Evolutionary conservation across 2,113 vertebrate species (phyloP).

Genomic region (Labeo rohita): DNA sequence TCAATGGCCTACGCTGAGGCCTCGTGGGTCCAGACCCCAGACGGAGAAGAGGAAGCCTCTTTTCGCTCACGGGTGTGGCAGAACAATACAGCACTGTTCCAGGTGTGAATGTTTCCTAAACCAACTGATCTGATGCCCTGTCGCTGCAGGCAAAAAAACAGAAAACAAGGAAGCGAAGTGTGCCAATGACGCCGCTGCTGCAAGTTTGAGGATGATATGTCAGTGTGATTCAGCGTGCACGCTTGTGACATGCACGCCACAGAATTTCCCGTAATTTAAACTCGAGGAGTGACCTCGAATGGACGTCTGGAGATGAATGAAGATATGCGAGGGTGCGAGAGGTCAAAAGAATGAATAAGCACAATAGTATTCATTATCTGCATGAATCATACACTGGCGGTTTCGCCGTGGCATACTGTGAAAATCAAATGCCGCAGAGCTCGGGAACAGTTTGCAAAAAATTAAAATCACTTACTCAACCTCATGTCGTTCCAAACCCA

Average conservation of each 20-base stretch:
- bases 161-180: conserved; percentile 44
- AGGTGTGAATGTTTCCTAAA: conserved; percentile 58
- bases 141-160: conserved; percentile 46
- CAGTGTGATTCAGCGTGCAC: conserved; percentile 36
- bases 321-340: conserved; percentile 9
- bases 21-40: conserved; percentile 52
- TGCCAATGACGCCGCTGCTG: conserved; percentile 61
- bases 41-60: conserved; percentile 20
- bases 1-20: conserved; percentile 31
- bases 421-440: background rate
- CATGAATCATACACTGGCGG: conserved; percentile 41
- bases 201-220: conserved; percentile 66
- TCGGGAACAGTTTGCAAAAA: background rate
- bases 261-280: conserved; percentile 29
- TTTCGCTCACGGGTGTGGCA: conserved; percentile 20
- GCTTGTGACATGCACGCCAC: conserved; percentile 20
- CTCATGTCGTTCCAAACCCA: background rate
- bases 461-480: background rate
- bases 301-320: background rate
- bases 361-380: conserved; percentile 42
- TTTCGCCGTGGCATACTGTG: conserved; percentile 16
- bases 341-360: conserved; percentile 41
- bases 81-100: conserved; percentile 56
- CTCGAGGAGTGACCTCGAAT: conserved; percentile 1
- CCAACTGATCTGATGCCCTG: conserved; percentile 26